Evolutionary conservation across 2,113 vertebrate species (phyloP).

Genomic region (Megaceryle maxima): DNA sequence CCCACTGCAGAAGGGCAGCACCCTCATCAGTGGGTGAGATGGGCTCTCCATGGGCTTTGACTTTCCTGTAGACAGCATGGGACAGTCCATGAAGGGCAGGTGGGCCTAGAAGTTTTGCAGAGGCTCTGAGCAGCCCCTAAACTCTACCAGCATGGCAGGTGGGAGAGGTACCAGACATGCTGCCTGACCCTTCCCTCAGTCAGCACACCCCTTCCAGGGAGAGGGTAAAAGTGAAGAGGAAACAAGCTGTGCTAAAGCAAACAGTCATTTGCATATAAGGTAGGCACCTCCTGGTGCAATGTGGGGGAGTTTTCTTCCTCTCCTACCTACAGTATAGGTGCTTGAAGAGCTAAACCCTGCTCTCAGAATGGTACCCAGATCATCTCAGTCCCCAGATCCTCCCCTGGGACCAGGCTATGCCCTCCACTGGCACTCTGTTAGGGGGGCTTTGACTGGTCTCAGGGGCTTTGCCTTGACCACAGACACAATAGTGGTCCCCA

Average conservation of each 20-base stretch:
- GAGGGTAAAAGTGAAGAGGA: background rate
- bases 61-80: accelerated
- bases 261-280: background rate
- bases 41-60: background rate
- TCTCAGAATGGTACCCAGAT: background rate
- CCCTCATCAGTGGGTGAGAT: accelerated
- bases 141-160: accelerated
- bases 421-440: background rate
- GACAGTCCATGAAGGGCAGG: accelerated
- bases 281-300: background rate
- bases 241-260: background rate
- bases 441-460: too few species aligned
- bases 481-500: background rate
- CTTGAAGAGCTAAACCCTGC: background rate
- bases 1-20: accelerated
- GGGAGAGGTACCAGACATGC: accelerated
- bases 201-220: background rate
- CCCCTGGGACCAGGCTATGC: background rate
- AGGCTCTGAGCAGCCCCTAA: background rate
- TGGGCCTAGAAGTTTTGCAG: background rate
- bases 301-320: background rate
- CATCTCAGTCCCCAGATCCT: accelerated
- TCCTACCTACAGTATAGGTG: background rate
- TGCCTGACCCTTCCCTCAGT: background rate
- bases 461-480: background rate